Evolutionary conservation across 1,140 invertebrate species (phyloP), one percentile per base, ranked within the genome.

Genomic region (Drosophila murphyi): DNA sequence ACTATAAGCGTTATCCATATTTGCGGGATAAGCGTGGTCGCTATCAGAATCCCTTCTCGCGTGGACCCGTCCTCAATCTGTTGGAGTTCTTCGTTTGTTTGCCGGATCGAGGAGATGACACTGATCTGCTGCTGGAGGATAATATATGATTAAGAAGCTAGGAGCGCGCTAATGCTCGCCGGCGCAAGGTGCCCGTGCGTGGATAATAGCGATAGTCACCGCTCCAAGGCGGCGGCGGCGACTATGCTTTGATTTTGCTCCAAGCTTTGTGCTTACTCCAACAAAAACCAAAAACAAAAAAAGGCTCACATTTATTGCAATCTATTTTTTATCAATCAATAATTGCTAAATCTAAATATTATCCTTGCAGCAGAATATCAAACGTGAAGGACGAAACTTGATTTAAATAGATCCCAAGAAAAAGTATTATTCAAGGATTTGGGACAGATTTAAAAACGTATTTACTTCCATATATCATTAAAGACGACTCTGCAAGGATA

Each of bases 1-100:
- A 98, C 93, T 97, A 97, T 82, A 97, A 98, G 89, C 94, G 97
- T 28, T 98, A 98, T 90, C 95, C 96, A 0, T 98, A 98, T 91
- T 92, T 98, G 57, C 93, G 97, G 35, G 97, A 98, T 85, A 97
- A 96, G 82, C 95, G 96, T 65, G 97, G 97, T 0, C 95, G 96
- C 74, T 98, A 97, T 82, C 95, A 96, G 79, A 98, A 98, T 92
- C 97, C 97, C 0, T 98, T 97, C 86, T 96, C 97, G 10, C 94
- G 96, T 72, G 97, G 97, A 2, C 95, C 97, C 0, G 94, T 97
- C 7, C 94, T 96, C 60, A 98, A 98, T 93, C 93, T 98, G 7
- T 94, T 98, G 20, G 97, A 98, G 93, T 98, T 97, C 92, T 97
- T 98, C 91, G 95, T 97, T 20, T 97, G 96, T 76, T 94, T 96